Evolutionary conservation across 2,888 invertebrate species (phyloP).

Genomic region (Lasioglossum morio): DNA sequence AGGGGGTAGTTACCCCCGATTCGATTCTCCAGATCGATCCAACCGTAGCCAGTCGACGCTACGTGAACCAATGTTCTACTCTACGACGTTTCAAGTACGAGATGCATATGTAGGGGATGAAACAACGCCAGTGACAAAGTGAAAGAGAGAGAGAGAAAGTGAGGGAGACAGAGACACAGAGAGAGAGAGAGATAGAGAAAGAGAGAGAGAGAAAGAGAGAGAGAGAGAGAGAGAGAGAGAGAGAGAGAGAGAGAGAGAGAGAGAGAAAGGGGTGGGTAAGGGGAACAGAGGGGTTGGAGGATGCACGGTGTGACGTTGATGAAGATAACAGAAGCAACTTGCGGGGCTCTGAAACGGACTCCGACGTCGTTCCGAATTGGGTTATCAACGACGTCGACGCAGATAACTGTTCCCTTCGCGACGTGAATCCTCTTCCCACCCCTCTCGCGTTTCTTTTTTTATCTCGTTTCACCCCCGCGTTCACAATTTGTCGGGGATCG

Average conservation of each 20-base stretch:
- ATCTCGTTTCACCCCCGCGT: neutral
- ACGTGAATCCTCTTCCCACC: constrained; percentile 18
- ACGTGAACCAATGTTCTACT: constrained; percentile 79
- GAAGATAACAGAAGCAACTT: constrained; percentile 55
- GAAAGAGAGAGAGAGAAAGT: neutral
- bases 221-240: neutral
- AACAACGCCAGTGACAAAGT: constrained; percentile 40
- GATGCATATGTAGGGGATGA: constrained; percentile 56
- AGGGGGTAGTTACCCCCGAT: neutral
- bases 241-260: neutral
- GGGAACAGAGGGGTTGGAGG: constrained; percentile 4
- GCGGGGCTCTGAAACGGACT: constrained; percentile 48
- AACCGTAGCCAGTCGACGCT: constrained; percentile 67
- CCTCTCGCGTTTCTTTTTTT: neutral
- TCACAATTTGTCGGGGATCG: neutral
- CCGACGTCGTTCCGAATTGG: constrained; percentile 30
- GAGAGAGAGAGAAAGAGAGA: neutral
- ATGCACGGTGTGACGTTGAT: constrained; percentile 53
- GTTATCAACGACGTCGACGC: constrained; percentile 52
- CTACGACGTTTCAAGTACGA: constrained; percentile 52
- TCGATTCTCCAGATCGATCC: constrained; percentile 13
- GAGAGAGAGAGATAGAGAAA: neutral
- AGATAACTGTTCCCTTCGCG: constrained; percentile 51
- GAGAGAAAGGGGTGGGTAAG: neutral
- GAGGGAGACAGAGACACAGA: too few species aligned